phyloP scores from a whole-genome alignment of 2,113 vertebrate species.

The Mugil cephalus region DNA sequence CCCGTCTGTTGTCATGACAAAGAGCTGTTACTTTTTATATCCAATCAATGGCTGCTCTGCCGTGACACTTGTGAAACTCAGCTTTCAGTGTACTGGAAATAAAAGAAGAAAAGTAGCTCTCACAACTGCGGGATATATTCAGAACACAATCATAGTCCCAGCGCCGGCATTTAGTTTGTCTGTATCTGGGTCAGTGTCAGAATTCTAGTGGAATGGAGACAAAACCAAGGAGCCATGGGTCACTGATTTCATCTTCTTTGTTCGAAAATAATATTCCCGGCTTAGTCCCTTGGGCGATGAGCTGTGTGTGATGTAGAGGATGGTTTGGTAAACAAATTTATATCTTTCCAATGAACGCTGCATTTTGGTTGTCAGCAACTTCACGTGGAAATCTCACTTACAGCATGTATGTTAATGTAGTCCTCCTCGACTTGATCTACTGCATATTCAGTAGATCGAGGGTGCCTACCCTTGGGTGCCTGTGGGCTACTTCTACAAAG shows the following conservation, averaged over 20 bases:
- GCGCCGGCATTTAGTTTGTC: slow-evolving; percentile 6
- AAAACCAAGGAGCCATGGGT: slow-evolving; percentile 17
- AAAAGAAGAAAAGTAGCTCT: neutral
- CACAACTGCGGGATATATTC: neutral
- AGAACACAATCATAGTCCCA: neutral
- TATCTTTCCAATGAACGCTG: slow-evolving; percentile 1
- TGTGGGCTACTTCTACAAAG: too few species aligned
- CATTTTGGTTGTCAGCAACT: neutral
- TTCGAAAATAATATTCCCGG: slow-evolving; percentile 17
- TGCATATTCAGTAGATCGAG: neutral
- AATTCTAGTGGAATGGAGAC: slow-evolving; percentile 7
- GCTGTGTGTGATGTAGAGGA: slow-evolving; percentile 4
- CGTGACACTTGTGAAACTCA: slow-evolving; percentile 13
- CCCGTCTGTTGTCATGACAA: slow-evolving; percentile 2
- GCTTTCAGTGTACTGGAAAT: slow-evolving; percentile 7
- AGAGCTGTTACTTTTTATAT: slow-evolving; percentile 11
- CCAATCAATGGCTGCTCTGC: slow-evolving; percentile 10
- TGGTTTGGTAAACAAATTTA: slow-evolving; percentile 23
- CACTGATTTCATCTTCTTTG: slow-evolving; percentile 24
- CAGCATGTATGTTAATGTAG: neutral
- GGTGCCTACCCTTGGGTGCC: too few species aligned
- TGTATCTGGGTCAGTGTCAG: slow-evolving; percentile 36
- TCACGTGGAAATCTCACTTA: neutral
- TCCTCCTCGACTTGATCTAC: neutral
- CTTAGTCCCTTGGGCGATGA: slow-evolving; percentile 2